These are phyloP conservation scores for Dasysyrphus albostriatus DNA, from an alignment of 2,888 invertebrate species.

Conservation along the genomic window DNA sequence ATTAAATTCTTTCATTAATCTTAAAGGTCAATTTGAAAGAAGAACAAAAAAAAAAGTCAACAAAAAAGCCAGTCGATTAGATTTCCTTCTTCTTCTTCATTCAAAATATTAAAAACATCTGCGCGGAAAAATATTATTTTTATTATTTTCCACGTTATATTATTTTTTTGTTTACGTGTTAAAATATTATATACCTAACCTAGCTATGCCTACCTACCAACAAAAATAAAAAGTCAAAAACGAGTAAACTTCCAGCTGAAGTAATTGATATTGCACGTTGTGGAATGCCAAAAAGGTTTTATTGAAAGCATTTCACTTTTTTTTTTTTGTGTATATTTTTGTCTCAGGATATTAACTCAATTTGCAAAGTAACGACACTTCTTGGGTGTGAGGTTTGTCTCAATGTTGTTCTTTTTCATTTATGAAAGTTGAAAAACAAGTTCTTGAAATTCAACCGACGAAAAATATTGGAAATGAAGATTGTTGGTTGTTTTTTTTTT, in stretches of 20 bases:
- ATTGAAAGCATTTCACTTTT: slow-evolving; percentile 23
- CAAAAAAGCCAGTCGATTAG: not conserved
- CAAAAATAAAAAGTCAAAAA: not conserved
- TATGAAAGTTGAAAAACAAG: slow-evolving; percentile 2
- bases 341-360: slow-evolving; percentile 50
- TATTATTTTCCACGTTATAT: slow-evolving; percentile 20
- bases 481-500: not conserved
- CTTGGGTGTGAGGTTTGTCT: slow-evolving; percentile 4
- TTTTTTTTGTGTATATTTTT: not conserved
- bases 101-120: slow-evolving; percentile 13
- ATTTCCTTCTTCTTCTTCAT: not conserved
- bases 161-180: not conserved
- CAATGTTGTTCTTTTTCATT: slow-evolving; percentile 12
- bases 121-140: slow-evolving; percentile 8
- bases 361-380: slow-evolving; percentile 33
- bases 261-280: slow-evolving; percentile 45
- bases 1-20: slow-evolving; percentile 2
- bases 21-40: not conserved
- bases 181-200: not conserved
- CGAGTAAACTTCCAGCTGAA: slow-evolving; percentile 26
- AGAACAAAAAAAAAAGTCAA: slow-evolving; percentile 7
- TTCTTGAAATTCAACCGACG: not conserved
- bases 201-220: too few species aligned
- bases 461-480: not conserved
- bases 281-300: slow-evolving; percentile 40